phyloP scores from a whole-genome alignment of 30 jellyfish, hydroid and myxozoan species.

The Aurelia sp. region DNA sequence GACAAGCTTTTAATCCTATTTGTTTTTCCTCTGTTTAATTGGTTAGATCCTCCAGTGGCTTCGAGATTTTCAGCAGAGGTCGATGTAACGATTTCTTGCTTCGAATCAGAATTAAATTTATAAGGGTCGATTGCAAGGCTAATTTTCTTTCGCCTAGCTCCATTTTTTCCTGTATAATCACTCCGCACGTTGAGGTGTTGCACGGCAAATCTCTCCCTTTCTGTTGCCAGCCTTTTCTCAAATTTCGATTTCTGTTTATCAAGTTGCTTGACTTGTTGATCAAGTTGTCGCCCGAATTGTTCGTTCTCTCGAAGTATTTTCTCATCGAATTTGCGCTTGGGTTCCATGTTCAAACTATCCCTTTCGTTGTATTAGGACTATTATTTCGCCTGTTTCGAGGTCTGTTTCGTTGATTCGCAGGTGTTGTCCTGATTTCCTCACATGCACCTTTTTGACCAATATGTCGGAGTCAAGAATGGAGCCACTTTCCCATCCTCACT shows the following conservation, averaged over 20 bases:
- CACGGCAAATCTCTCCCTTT: conserved; percentile 63
- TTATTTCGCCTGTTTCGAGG: no score
- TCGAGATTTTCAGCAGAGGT: no score
- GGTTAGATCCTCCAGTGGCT: no score
- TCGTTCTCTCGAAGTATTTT: conserved; percentile 49
- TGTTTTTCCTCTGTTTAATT: no score
- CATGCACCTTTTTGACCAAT: no score
- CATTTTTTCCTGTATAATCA: conserved; percentile 12
- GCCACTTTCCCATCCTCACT: no score
- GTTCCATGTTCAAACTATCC: conserved; percentile 3
- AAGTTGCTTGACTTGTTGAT: conserved; percentile 49
- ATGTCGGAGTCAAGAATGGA: no score
- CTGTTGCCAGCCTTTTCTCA: conserved; percentile 48
- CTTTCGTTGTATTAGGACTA: no score
- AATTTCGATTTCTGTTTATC: conserved; percentile 30
- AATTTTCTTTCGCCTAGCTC: conserved; percentile 41
- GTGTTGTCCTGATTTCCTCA: no score
- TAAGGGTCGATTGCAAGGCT: conserved; percentile 45
- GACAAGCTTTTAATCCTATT: no score
- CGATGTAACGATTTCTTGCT: not conserved
- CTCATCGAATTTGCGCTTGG: conserved; percentile 57
- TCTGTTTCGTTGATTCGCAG: no score
- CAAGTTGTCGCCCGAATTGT: conserved; percentile 47
- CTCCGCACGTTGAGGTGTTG: conserved; percentile 41
- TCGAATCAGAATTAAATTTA: not conserved